Base-by-base conservation (phyloP, 2,113 vertebrate genomes). In the Pseudonaja textilis region DNA sequence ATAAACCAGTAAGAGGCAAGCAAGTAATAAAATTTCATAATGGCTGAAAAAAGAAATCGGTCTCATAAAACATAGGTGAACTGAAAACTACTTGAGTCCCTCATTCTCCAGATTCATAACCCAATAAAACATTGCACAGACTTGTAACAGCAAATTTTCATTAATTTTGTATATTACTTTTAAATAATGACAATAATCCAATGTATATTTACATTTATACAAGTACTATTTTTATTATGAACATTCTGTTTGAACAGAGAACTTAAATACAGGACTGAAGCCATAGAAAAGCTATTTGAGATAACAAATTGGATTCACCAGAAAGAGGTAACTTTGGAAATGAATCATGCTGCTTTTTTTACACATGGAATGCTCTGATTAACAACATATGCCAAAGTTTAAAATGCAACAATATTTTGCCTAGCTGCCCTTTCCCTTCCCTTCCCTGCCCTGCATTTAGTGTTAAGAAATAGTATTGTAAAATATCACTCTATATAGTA, bases 31-130 rank as follows among this genome's bases (percentile, higher is more conserved):
- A 96, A 96, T 96, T 94, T 96, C 96, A 97, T 92, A 93, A 56
- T 90, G 92, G 59, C 93, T 95, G 87, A 90, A 85, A 88, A 88
- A 93, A 93, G 55, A 97, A 97, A 97, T 97, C 95, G 95, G 93
- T 96, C 97, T 98, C 96, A 98, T 98, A 97, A 97, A 97, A 96
- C 94, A 92, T 39, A 93, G 93, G 59, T 59, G 95, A 95, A 93
- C 95, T 95, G 69, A 69, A 92, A 97, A 95, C 92, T 96, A 96
- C 93, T 95, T 94, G 93, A 95, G 94, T 94, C 87, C 61, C 3
- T 91, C 92, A 59, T 85, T 96, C 85, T 93, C 92, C 74, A 94
- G 96, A 97, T 97, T 96, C 95, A 96, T 97, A 92, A 81, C 91
- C 94, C 94, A 96, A 96, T 98, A 97, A 97, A 96, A 91, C 91